Evolutionary conservation across 2,113 vertebrate species (phyloP), one percentile per base, ranked within the genome.

Genomic region (Gopherus flavomarginatus): DNA sequence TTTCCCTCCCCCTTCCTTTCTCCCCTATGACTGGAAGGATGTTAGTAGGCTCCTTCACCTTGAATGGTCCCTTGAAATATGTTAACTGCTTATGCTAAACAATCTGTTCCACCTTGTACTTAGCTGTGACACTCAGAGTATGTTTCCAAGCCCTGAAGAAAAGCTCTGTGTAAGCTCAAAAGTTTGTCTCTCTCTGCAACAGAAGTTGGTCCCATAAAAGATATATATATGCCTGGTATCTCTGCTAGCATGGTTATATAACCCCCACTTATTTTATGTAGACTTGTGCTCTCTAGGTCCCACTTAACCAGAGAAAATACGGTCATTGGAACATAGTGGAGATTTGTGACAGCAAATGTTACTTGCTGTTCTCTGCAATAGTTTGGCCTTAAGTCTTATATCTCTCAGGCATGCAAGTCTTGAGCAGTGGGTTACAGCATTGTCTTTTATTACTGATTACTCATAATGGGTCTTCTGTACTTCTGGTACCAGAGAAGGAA

Each of bases 221-320:
- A 65, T 65, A 65, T n/a, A 50, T 50, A 65, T 50, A 65, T 65
- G 9, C 31, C 16, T 65, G 31, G 31, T 65, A 13, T 62, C 57
- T 35, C 62, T 65, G 62, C 62, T 65, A 65, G 93, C 90, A 69
- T 52, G 42, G 87, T 96, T 97, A 96, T 89, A 12, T 94, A 97
- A 97, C 0, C 0, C 84, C 84, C n/a, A 83, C 87, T 95, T 94
- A 94, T 93, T 97, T 96, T 97, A 96, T 95, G 97, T 93, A 93
- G 94, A 93, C 84, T 97, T 95, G 88, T 92, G 89, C 83, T 96
- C 96, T 95, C 94, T 27, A 85, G 97, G 84, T 96, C 89, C 95
- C 91, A 85, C 75, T 92, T 92, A 91, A 85, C 83, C 89, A 90
- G 91, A 91, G 79, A 75, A 75, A 65, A 79, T 42, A 91, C 53